phyloP scores from a whole-genome alignment of 1,140 invertebrate genomes.

The Euura lappo region DNA sequence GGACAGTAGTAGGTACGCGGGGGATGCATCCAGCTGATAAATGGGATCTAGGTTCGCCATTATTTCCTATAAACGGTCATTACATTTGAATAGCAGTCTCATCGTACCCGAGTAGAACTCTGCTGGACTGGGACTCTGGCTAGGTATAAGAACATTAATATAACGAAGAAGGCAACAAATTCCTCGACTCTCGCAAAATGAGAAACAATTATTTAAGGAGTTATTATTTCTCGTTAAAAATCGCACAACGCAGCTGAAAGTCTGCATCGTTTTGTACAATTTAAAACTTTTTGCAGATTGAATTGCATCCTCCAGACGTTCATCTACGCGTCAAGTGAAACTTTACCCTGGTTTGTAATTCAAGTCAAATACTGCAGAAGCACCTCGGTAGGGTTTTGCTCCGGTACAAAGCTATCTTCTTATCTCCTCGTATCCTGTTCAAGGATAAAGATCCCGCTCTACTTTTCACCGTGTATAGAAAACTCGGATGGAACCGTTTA shows the following conservation, averaged over 20 bases:
- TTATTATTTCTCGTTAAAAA: too few species aligned
- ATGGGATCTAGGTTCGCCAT: constrained; percentile 7
- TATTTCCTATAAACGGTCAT: constrained; percentile 16
- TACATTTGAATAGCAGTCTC: constrained; percentile 10
- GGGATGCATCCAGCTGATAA: constrained; percentile 12
- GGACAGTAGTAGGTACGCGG: constrained; percentile 8
- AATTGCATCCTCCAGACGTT: too few species aligned
- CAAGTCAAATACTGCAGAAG: constrained; percentile 36
- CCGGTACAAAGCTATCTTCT: constrained; percentile 43
- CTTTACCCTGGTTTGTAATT: constrained; percentile 43
- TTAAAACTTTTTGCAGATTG: too few species aligned
- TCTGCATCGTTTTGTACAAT: too few species aligned
- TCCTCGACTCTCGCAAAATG: too few species aligned
- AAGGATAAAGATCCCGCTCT: constrained; percentile 42
- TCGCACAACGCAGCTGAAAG: too few species aligned
- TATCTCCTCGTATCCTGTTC: constrained; percentile 43
- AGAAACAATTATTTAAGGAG: too few species aligned
- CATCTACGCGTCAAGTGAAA: constrained; percentile 25
- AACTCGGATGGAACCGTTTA: background rate
- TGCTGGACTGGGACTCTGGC: background rate
- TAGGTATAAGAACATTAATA: background rate
- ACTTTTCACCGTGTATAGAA: constrained; percentile 23
- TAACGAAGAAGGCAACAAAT: too few species aligned
- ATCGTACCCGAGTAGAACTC: too few species aligned
- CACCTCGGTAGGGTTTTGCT: constrained; percentile 25